Percentiles rank a stretch among this genome's conserved stretches.
Conservation (phyloP, 1,140 invertebrate species). For the Lepidurus packardi region DNA sequence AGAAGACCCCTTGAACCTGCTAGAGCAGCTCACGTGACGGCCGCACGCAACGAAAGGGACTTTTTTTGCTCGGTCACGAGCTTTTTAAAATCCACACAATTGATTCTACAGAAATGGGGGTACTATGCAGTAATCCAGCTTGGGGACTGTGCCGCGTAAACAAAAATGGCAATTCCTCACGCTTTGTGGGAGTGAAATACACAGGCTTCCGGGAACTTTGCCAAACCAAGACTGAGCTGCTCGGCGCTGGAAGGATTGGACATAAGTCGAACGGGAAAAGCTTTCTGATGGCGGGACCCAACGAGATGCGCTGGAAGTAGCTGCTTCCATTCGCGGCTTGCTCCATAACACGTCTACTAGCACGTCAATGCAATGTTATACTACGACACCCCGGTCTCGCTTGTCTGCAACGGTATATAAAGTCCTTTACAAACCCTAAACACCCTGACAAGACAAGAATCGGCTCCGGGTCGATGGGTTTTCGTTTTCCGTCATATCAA, state of each 20-base stretch:
- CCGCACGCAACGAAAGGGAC: no score
- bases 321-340: not conserved
- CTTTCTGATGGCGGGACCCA: not conserved
- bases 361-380: not conserved
- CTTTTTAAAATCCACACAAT: no score
- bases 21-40: no score
- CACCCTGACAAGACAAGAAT: not conserved
- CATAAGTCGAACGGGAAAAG: not conserved
- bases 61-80: no score
- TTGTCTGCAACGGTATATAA: not conserved
- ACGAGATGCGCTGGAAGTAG: not conserved
- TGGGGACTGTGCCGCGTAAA: not conserved
- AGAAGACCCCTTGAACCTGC: no score
- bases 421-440: not conserved
- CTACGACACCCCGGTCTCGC: not conserved
- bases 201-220: not conserved
- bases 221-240: slow-evolving; percentile 13
- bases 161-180: not conserved
- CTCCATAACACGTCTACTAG: not conserved
- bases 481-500: not conserved
- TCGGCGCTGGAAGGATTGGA: not conserved
- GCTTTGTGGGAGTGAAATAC: not conserved
- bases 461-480: not conserved
- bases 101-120: no score
- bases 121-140: no score